These are phyloP conservation scores for Peromyscus melanophrys DNA, from an alignment of 2,797 vertebrate genomes.

Conservation along the genomic window DNA sequence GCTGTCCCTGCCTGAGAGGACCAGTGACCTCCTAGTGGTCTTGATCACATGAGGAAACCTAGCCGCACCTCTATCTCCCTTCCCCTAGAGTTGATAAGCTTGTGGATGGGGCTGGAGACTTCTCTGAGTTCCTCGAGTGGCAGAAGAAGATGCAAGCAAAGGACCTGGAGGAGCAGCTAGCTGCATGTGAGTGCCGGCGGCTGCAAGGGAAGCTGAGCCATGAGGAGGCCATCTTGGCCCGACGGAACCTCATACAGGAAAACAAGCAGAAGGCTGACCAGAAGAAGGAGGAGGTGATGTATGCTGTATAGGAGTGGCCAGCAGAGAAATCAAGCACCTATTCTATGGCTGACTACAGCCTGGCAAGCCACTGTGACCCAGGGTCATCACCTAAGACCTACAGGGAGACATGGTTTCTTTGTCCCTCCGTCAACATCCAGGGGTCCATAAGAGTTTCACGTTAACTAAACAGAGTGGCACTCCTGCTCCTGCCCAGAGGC, in stretches of 20 bases:
- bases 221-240: conserved; percentile 92
- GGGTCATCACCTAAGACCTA: neutral
- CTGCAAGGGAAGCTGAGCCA: conserved; percentile 93
- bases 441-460: neutral
- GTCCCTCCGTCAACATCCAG: no score
- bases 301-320: accelerated
- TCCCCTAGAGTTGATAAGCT: conserved; percentile 92
- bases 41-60: neutral
- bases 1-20: accelerated
- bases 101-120: conserved; percentile 90
- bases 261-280: conserved; percentile 92
- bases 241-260: conserved; percentile 88
- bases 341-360: accelerated
- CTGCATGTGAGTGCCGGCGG: conserved; percentile 88
- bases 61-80: no score
- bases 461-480: neutral
- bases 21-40: neutral
- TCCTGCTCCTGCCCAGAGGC: neutral
- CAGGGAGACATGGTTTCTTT: accelerated
- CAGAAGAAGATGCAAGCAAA: conserved; percentile 93
- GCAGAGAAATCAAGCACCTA: neutral
- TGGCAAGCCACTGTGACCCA: neutral
- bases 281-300: conserved; percentile 94
- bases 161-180: conserved; percentile 91
- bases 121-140: conserved; percentile 93